phyloP scores from a whole-genome alignment of 2,888 invertebrate species.

The Drosophila greeni region DNA sequence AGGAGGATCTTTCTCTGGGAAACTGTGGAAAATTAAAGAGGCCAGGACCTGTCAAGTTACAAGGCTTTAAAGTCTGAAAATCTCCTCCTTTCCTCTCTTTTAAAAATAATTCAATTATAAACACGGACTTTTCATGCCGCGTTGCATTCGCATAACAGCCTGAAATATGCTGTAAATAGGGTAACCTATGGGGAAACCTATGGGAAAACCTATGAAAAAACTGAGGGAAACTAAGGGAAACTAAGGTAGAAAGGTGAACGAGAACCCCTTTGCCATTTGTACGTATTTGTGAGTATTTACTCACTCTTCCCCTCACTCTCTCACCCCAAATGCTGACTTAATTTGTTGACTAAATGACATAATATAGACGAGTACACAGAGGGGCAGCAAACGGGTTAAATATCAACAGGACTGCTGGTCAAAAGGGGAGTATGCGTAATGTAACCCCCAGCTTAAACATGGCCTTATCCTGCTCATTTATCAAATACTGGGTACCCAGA shows the following conservation, averaged over 20 bases:
- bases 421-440: slow-evolving; percentile 33
- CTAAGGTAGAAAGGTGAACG: background rate
- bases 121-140: slow-evolving; percentile 8
- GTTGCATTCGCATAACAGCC: slow-evolving; percentile 21
- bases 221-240: background rate
- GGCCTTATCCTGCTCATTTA: slow-evolving; percentile 15
- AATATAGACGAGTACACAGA: slow-evolving; percentile 50
- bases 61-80: slow-evolving; percentile 8
- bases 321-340: slow-evolving; percentile 42
- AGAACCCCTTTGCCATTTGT: slow-evolving; percentile 9
- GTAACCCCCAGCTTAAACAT: background rate
- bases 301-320: background rate
- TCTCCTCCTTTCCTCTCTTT: background rate
- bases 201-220: slow-evolving; percentile 3
- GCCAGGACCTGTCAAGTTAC: slow-evolving; percentile 14
- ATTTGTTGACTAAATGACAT: slow-evolving; percentile 71
- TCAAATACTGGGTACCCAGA: slow-evolving; percentile 14
- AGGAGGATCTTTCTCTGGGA: background rate
- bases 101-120: slow-evolving; percentile 16
- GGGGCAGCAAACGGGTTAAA: slow-evolving; percentile 18
- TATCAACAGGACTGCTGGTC: slow-evolving; percentile 23
- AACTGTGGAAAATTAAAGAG: slow-evolving; percentile 2
- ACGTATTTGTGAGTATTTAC: slow-evolving; percentile 48
- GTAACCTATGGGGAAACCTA: too few relatives aligned
- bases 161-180: slow-evolving; percentile 13